A percentile compares a stretch with the other conserved stretches of the same genome.
Conservation (phyloP, 2,888 invertebrate species). For the Dendrolimus pini region DNA sequence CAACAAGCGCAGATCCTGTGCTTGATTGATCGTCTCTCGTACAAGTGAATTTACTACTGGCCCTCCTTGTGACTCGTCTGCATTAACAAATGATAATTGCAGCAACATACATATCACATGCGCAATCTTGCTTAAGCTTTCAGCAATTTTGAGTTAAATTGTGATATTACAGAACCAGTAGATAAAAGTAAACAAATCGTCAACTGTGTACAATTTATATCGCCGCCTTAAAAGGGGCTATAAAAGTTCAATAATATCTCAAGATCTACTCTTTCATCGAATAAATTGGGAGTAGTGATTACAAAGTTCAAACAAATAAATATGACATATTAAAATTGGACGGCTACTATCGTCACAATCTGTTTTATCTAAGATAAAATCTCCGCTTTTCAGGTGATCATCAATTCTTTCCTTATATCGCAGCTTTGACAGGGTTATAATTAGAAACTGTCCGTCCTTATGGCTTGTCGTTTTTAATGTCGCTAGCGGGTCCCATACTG, state of each 20-base stretch:
- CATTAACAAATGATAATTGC: conserved; percentile 26
- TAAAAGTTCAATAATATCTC: not conserved
- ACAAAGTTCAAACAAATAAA: conserved; percentile 26
- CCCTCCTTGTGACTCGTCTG: conserved; percentile 23
- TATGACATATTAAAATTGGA: conserved; percentile 48
- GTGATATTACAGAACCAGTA: conserved; percentile 2
- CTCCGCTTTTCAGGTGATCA: conserved; percentile 61
- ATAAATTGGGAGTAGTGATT: not conserved
- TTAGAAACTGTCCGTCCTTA: conserved; percentile 72
- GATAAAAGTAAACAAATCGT: conserved; percentile 1
- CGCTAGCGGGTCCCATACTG: conserved; percentile 74
- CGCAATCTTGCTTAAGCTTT: conserved; percentile 6
- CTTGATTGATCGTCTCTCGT: conserved; percentile 49
- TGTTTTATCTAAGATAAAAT: conserved; percentile 61
- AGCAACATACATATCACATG: conserved; percentile 13
- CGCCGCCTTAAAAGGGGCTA: not conserved
- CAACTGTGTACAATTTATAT: not conserved
- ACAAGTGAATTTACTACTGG: conserved; percentile 8
- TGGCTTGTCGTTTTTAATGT: conserved; percentile 73
- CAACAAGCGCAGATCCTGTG: conserved; percentile 68
- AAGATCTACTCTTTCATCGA: not conserved
- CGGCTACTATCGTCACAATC: conserved; percentile 59
- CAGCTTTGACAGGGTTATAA: conserved; percentile 75
- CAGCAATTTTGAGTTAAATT: conserved; percentile 8
- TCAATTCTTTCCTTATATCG: conserved; percentile 70